Conservation (phyloP, 2,113 vertebrate species). For the Proterorhinus semilunaris region DNA sequence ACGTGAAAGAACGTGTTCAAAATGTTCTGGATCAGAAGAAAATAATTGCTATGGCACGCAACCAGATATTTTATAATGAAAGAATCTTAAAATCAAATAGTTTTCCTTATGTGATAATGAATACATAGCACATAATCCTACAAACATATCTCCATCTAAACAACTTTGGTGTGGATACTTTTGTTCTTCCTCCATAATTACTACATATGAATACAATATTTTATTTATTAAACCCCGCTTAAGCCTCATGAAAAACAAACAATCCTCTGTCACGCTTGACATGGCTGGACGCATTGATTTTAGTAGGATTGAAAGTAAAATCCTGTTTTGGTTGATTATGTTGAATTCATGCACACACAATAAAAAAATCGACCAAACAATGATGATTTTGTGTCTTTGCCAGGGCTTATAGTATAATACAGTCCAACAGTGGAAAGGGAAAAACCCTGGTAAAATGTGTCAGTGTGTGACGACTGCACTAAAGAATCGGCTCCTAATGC, state of each 20-base stretch:
- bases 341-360: constrained; percentile 35
- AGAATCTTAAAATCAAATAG: too few species aligned
- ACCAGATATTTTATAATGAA: too few species aligned
- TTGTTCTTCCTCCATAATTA: background rate
- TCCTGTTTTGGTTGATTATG: constrained; percentile 7
- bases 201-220: background rate
- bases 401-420: constrained; percentile 7
- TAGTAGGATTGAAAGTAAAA: constrained; percentile 35
- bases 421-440: background rate
- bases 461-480: constrained; percentile 54
- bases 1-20: too few species aligned
- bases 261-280: background rate
- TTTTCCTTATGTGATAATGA: too few species aligned
- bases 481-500: constrained; percentile 49
- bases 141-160: too few species aligned
- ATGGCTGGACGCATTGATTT: constrained; percentile 28
- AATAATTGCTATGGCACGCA: too few species aligned
- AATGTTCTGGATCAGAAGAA: too few species aligned
- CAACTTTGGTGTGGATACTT: background rate
- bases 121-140: too few species aligned
- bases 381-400: constrained; percentile 18
- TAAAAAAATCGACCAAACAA: constrained; percentile 33
- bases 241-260: background rate
- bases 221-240: too few species aligned
- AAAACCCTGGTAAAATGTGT: constrained; percentile 47